phyloP scores from a whole-genome alignment of 2,797 vertebrate genomes.

The Sebastolobus alascanus region DNA sequence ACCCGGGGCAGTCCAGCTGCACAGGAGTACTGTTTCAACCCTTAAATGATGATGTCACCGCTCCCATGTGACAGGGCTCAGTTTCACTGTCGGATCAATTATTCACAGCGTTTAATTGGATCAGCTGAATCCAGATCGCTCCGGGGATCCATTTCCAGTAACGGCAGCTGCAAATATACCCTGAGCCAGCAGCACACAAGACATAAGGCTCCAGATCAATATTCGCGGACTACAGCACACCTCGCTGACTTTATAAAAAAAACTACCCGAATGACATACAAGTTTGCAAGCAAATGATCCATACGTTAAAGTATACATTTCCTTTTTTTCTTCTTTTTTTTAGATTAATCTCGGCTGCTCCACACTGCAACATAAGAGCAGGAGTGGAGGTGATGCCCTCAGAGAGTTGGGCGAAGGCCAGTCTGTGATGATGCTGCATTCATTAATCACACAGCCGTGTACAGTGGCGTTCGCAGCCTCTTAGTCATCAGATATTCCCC shows the following conservation, averaged over 20 bases:
- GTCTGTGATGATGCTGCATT: conserved; percentile 75
- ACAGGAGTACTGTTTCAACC: conserved; percentile 76
- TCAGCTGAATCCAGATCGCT: conserved; percentile 84
- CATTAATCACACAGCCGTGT: conserved; percentile 79
- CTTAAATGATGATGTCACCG: conserved; percentile 82
- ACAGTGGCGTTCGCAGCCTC: conserved; percentile 75
- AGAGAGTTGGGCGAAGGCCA: conserved; percentile 60
- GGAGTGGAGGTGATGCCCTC: conserved; percentile 58
- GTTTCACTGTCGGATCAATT: conserved; percentile 87
- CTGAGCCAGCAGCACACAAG: conserved; percentile 77
- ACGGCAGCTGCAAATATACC: conserved; percentile 82
- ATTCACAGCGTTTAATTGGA: conserved; percentile 86
- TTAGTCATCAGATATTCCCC: conserved; percentile 84
- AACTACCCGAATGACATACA: conserved; percentile 40
- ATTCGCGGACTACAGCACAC: conserved; percentile 60
- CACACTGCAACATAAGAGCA: conserved; percentile 22
- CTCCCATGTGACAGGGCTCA: conserved; percentile 79
- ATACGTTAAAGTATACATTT: conserved; percentile 17
- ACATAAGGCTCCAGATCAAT: conserved; percentile 72
- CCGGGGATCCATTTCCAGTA: conserved; percentile 83
- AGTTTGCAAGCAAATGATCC: conserved; percentile 41
- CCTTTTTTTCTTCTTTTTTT: conserved; percentile 40
- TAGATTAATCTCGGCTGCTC: conserved; percentile 36
- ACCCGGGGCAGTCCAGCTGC: conserved; percentile 77
- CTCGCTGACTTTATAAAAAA: conserved; percentile 48